Conservation (phyloP, 1,140 invertebrate species). For the Palaemon carinicauda region DNA sequence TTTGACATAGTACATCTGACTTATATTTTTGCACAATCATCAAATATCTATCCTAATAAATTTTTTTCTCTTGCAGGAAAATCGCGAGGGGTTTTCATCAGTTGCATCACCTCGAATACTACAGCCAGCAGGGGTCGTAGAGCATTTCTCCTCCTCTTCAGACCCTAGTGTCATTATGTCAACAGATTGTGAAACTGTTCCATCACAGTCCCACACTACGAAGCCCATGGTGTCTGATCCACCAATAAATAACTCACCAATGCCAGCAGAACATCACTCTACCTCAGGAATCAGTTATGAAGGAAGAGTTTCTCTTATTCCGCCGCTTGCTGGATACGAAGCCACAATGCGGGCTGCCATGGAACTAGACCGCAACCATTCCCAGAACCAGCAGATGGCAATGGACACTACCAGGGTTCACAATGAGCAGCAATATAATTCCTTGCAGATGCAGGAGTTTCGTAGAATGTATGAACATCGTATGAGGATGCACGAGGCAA, state of each 20-base stretch:
- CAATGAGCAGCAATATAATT: neutral
- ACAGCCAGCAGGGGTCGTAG: conserved; percentile 22
- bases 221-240: conserved; percentile 7
- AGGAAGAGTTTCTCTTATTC: conserved; percentile 59
- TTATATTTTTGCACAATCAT: neutral
- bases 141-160: conserved; percentile 5
- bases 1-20: too few relatives aligned
- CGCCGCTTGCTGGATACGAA: conserved; percentile 54
- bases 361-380: conserved; percentile 48
- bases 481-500: conserved; percentile 23
- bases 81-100: neutral
- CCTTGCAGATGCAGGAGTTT: conserved; percentile 20
- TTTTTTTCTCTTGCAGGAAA: conserved; percentile 12
- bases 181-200: conserved; percentile 36
- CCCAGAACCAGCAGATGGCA: conserved; percentile 4
- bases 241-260: neutral
- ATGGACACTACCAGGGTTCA: neutral
- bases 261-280: conserved; percentile 28
- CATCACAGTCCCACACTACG: conserved; percentile 9
- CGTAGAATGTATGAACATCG: conserved; percentile 37
- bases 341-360: conserved; percentile 60
- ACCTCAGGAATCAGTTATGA: conserved; percentile 60
- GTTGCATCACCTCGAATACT: conserved; percentile 10
- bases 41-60: neutral
- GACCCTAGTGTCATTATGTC: conserved; percentile 15